phyloP scores from a whole-genome alignment of 2,797 vertebrate species.

The Buphagus erythrorhynchus region DNA sequence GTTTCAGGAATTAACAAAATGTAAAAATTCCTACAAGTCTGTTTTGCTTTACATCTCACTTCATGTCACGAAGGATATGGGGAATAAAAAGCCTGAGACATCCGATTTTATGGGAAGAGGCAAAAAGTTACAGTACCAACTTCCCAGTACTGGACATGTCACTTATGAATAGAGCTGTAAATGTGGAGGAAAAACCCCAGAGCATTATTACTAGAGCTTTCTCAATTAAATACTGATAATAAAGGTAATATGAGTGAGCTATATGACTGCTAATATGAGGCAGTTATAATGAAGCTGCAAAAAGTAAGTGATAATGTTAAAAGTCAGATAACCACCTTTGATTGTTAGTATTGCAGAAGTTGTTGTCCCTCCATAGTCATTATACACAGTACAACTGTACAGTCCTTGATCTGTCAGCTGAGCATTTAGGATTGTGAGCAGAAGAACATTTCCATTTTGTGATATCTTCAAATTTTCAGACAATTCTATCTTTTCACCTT shows the following conservation, averaged over 20 bases:
- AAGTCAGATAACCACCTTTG: conserved; percentile 88
- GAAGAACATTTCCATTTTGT: conserved; percentile 77
- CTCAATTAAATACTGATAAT: background rate
- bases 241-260: background rate
- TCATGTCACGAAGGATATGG: background rate
- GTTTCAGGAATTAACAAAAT: background rate
- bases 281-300: conserved; percentile 31
- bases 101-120: background rate
- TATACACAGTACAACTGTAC: conserved; percentile 85
- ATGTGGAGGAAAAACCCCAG: background rate
- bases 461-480: conserved; percentile 82
- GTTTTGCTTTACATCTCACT: background rate
- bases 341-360: conserved; percentile 86
- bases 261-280: background rate
- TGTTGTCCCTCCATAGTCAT: conserved; percentile 81
- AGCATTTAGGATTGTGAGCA: conserved; percentile 81
- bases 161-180: conserved; percentile 28
- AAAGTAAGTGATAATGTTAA: conserved; percentile 57
- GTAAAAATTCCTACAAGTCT: background rate
- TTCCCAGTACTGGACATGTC: background rate
- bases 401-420: conserved; percentile 85
- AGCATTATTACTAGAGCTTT: background rate
- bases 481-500: conserved; percentile 77
- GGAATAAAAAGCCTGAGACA: background rate
- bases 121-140: background rate